Evolutionary conservation across 2,797 vertebrate species (phyloP).

Genomic region (Tapera naevia): DNA sequence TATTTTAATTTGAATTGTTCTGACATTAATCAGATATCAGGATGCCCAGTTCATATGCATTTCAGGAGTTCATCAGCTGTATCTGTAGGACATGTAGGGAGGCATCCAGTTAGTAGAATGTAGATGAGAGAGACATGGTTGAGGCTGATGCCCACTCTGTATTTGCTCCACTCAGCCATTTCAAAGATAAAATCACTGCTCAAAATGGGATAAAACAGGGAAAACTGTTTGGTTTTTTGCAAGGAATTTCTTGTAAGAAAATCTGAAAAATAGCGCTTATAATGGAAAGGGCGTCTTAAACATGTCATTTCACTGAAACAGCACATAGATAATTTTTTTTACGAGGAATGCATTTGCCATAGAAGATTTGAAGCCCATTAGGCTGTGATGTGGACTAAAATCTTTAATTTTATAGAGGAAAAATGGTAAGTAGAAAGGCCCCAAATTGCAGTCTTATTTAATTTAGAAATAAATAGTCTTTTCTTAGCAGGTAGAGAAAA

Average conservation of each 20-base stretch:
- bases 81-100: not conserved
- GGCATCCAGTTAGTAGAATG: rapidly evolving
- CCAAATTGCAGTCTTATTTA: not conserved
- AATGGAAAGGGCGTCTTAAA: constrained; percentile 7
- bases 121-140: not conserved
- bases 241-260: constrained; percentile 6
- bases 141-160: not conserved
- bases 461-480: not conserved
- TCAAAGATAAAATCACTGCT: not conserved
- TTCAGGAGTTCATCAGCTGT: not conserved
- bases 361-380: not conserved
- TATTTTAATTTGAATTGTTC: not conserved
- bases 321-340: constrained; percentile 27
- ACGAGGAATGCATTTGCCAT: not conserved
- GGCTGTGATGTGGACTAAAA: not conserved
- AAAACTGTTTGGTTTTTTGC: not conserved
- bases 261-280: constrained; percentile 5
- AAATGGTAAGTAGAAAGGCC: not conserved
- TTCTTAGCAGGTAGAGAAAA: not conserved
- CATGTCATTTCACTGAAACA: not conserved
- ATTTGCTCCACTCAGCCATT: not conserved
- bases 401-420: not conserved
- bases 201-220: not conserved
- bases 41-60: not conserved
- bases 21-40: not conserved